phyloP scores from a whole-genome alignment of 2,888 invertebrate genomes.

The Trachelus stipa region DNA sequence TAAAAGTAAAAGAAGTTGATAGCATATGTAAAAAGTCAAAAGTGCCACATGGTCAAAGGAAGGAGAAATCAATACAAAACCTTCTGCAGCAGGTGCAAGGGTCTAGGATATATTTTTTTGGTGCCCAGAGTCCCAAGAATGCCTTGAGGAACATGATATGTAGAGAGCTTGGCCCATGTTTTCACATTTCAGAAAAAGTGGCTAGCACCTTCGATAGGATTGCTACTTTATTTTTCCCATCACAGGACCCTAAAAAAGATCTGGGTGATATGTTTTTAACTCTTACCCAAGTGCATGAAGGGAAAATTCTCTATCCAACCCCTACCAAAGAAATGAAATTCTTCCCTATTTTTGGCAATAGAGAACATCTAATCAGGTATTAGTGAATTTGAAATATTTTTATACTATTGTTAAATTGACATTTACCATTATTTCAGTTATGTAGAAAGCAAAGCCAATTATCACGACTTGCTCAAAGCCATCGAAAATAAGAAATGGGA shows the following conservation, averaged over 20 bases:
- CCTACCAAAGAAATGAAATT: slow-evolving; percentile 24
- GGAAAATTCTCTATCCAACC: slow-evolving; percentile 45
- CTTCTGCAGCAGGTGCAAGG: slow-evolving; percentile 38
- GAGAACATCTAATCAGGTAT: slow-evolving; percentile 46
- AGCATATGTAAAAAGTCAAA: slow-evolving; percentile 45
- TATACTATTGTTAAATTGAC: background rate
- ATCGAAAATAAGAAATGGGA: slow-evolving; percentile 52
- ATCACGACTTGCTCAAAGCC: slow-evolving; percentile 29
- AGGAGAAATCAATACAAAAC: slow-evolving; percentile 34
- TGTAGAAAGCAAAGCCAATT: slow-evolving; percentile 37
- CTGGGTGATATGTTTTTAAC: slow-evolving; percentile 45
- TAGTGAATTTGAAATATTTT: slow-evolving; percentile 6
- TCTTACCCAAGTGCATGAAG: slow-evolving; percentile 44
- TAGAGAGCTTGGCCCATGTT: slow-evolving; percentile 39
- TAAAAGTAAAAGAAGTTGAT: slow-evolving; percentile 45
- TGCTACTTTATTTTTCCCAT: slow-evolving; percentile 50
- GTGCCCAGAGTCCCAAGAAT: slow-evolving; percentile 40
- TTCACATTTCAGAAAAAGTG: slow-evolving; percentile 40
- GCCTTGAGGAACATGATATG: slow-evolving; percentile 32
- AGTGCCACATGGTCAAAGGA: slow-evolving; percentile 36
- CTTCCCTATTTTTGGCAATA: slow-evolving; percentile 54
- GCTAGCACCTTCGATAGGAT: slow-evolving; percentile 48
- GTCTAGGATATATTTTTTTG: slow-evolving; percentile 45
- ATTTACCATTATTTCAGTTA: slow-evolving; percentile 40
- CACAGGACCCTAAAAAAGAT: slow-evolving; percentile 44